Evolutionary conservation across 2,113 vertebrate genomes (phyloP).

Genomic region (Solea senegalensis): DNA sequence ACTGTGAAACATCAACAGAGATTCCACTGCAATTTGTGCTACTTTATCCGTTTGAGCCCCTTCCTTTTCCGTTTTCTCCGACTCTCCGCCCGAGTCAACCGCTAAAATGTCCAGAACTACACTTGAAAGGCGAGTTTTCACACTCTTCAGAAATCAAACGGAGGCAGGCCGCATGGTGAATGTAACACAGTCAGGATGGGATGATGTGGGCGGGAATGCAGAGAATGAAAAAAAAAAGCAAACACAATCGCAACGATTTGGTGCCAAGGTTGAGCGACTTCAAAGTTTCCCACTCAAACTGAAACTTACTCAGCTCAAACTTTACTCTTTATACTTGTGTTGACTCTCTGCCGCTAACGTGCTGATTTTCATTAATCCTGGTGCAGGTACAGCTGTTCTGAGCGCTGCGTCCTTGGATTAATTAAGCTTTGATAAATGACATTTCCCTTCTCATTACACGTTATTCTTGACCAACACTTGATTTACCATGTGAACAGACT

Average conservation of each 20-base stretch:
- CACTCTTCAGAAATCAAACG: constrained; percentile 16
- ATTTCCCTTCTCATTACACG: background rate
- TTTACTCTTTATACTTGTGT: background rate
- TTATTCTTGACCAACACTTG: constrained; percentile 9
- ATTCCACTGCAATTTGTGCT: constrained; percentile 40
- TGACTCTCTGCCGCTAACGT: constrained; percentile 11
- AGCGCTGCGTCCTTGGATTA: constrained; percentile 10
- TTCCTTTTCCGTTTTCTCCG: constrained; percentile 53
- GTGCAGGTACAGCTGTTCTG: constrained; percentile 34
- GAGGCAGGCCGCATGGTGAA: constrained; percentile 10
- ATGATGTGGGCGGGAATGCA: background rate
- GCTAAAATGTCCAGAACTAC: constrained; percentile 46
- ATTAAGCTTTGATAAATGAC: constrained; percentile 21
- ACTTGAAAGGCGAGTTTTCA: constrained; percentile 38
- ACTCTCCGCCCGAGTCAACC: constrained; percentile 32
- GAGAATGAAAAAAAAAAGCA: constrained; percentile 7
- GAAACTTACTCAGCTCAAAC: constrained; percentile 11
- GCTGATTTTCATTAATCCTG: constrained; percentile 15
- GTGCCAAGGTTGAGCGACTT: background rate
- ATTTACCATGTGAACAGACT: constrained; percentile 17
- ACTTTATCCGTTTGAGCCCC: constrained; percentile 34
- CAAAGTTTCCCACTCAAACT: constrained; percentile 7
- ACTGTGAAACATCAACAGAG: constrained; percentile 44
- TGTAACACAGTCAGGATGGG: constrained; percentile 12
- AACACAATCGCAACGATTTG: constrained; percentile 20